A percentile compares a stretch with the other conserved stretches of the same genome.
Evolutionary conservation across 2,888 invertebrate genomes (phyloP).

Genomic region (Caenorhabditis panamensis): DNA sequence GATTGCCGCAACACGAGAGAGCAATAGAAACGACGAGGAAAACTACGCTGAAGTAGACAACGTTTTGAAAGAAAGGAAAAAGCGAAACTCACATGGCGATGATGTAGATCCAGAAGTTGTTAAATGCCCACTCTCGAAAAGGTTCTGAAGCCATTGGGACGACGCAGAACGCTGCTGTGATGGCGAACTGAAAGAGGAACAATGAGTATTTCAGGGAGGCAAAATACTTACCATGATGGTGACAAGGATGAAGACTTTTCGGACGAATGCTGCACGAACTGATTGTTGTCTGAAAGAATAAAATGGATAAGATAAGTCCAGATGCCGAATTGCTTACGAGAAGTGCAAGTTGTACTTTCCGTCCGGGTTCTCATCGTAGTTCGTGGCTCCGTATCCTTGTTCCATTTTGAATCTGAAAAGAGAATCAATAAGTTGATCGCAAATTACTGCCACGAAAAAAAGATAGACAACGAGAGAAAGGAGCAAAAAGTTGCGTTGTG

Average conservation of each 20-base stretch:
- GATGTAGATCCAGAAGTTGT: slow-evolving; percentile 55
- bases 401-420: slow-evolving; percentile 47
- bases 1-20: slow-evolving; percentile 82
- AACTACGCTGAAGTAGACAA: slow-evolving; percentile 55
- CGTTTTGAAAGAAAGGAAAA: background rate
- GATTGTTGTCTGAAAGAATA: slow-evolving; percentile 70
- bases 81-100: slow-evolving; percentile 48
- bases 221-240: slow-evolving; percentile 72
- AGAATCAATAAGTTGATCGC: slow-evolving; percentile 6
- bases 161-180: slow-evolving; percentile 74
- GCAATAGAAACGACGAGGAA: slow-evolving; percentile 83
- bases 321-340: too few relatives aligned
- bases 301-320: too few relatives aligned
- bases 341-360: slow-evolving; percentile 54
- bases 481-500: slow-evolving; percentile 31
- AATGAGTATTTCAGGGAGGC: background rate
- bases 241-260: slow-evolving; percentile 76
- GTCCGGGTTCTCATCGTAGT: slow-evolving; percentile 39
- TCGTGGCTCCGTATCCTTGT: slow-evolving; percentile 47
- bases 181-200: slow-evolving; percentile 68
- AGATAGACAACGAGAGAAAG: background rate
- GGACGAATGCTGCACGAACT: slow-evolving; percentile 76
- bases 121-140: slow-evolving; percentile 46
- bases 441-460: background rate
- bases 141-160: slow-evolving; percentile 69